phyloP scores from a whole-genome alignment of 2,888 invertebrate species.

The Spatulosminthurus flaviceps region DNA sequence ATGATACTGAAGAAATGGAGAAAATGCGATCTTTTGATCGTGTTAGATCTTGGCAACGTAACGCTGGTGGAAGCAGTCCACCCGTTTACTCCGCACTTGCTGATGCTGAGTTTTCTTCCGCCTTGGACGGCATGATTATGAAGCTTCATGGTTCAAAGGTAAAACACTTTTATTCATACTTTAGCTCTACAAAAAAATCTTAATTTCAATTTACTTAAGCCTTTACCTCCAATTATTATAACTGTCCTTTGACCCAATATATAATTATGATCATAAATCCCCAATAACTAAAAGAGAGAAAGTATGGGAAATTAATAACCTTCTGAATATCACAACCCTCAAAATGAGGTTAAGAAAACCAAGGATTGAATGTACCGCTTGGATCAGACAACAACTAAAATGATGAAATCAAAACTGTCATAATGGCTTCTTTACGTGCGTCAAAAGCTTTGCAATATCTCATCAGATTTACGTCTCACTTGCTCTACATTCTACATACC shows the following conservation, averaged over 20 bases:
- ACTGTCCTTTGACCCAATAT: too few relatives aligned
- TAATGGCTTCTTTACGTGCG: conserved; percentile 8
- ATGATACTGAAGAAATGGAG: conserved; percentile 43
- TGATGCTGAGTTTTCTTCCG: conserved; percentile 48
- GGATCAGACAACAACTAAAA: too few relatives aligned
- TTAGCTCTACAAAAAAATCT: too few relatives aligned
- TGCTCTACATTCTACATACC: too few relatives aligned
- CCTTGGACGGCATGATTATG: conserved; percentile 50
- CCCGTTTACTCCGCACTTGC: conserved; percentile 42
- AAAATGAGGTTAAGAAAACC: background rate
- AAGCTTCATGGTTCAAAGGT: conserved; percentile 52
- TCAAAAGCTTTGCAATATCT: background rate
- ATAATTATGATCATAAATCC: too few relatives aligned
- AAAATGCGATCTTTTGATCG: conserved; percentile 44
- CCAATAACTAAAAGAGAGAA: too few relatives aligned
- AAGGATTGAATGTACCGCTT: too few relatives aligned
- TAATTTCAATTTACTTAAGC: too few relatives aligned
- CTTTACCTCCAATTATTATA: too few relatives aligned
- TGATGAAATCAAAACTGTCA: conserved; percentile 6
- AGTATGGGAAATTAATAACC: too few relatives aligned
- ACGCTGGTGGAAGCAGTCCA: conserved; percentile 16
- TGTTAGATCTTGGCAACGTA: conserved; percentile 39
- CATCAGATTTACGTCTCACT: too few relatives aligned
- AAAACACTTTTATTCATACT: background rate
- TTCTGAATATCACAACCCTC: too few relatives aligned